A percentile compares a stretch with the other conserved stretches of the same genome.
These are phyloP conservation scores for Chascanopsetta lugubris DNA, from an alignment of 2,113 vertebrate species.

Conservation along the genomic window DNA sequence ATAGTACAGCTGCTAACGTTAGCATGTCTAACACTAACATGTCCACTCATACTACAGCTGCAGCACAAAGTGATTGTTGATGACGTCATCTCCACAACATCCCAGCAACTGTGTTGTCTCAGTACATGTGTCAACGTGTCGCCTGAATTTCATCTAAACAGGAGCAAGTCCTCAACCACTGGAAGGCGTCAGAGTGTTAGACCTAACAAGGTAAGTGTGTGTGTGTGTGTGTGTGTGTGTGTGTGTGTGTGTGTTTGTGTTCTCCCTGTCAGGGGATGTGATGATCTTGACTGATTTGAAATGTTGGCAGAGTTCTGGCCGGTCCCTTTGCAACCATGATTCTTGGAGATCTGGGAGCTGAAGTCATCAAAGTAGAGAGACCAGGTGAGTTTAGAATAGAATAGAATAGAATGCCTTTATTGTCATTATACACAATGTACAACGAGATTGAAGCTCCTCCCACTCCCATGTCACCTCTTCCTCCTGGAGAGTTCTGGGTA, in stretches of 20 bases:
- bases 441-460: not conserved
- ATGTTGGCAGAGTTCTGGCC: constrained; percentile 86
- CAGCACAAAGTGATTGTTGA: no score
- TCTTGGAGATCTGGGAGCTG: constrained; percentile 93
- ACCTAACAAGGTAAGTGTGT: constrained; percentile 80
- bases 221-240: not conserved
- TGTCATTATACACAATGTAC: no score
- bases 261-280: not conserved
- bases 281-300: not conserved
- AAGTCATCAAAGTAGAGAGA: constrained; percentile 95
- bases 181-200: constrained; percentile 86
- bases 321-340: constrained; percentile 98
- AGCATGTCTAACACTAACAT: no score
- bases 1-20: no score
- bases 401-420: no score
- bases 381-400: constrained; percentile 86
- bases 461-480: not conserved
- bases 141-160: constrained; percentile 42
- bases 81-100: no score
- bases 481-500: not conserved
- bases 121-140: not conserved
- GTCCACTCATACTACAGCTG: no score
- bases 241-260: no score
- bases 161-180: constrained; percentile 76
- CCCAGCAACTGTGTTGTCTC: no score